A percentile compares a stretch with the other conserved stretches of the same genome.
Conservation (phyloP, 2,888 invertebrate species). For the Tanypteryx hageni region DNA sequence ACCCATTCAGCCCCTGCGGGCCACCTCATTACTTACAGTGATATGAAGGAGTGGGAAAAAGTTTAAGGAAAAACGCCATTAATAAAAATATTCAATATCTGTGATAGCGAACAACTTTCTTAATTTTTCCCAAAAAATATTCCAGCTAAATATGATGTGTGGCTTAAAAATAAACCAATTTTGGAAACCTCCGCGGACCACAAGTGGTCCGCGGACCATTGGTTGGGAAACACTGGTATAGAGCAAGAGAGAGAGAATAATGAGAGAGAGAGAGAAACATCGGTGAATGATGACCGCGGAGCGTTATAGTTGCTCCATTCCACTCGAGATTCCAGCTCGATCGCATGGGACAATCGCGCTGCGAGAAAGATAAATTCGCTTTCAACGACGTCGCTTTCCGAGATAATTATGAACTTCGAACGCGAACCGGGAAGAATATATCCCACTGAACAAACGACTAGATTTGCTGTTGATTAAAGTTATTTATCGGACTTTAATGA, state of each 20-base stretch:
- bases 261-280: background rate
- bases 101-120: too few species aligned
- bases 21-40: too few species aligned
- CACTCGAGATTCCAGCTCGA: background rate
- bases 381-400: background rate
- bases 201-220: too few species aligned
- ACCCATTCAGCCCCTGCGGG: too few species aligned
- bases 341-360: background rate
- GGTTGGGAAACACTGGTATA: too few species aligned
- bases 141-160: too few species aligned
- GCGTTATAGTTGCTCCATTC: background rate
- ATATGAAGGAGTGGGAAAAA: too few species aligned
- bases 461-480: background rate
- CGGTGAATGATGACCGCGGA: conserved; percentile 6
- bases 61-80: too few species aligned
- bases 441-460: background rate
- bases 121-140: too few species aligned
- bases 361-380: background rate
- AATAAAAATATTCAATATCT: too few species aligned
- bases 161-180: too few species aligned
- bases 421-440: background rate
- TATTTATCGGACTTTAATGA: background rate
- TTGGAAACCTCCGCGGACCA: too few species aligned
- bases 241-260: background rate
- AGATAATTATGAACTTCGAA: background rate